These are phyloP conservation scores for Pituophis catenifer DNA, from an alignment of 2,113 vertebrate species.

Conservation along the genomic window DNA sequence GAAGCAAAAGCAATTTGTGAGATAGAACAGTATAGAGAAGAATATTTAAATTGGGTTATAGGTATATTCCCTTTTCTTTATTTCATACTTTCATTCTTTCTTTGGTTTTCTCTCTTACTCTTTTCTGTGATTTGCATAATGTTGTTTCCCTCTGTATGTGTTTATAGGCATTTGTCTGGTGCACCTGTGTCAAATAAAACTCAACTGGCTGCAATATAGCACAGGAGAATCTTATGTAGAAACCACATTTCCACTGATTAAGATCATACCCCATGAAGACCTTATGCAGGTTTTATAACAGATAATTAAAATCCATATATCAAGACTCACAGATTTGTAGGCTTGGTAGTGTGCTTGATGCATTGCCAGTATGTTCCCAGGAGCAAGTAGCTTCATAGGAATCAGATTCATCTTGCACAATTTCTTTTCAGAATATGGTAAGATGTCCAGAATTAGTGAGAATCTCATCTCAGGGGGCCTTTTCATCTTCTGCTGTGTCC, in stretches of 20 bases:
- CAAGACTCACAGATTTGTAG: background rate
- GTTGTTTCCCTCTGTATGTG: background rate
- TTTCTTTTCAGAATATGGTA: background rate
- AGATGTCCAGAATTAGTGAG: conserved; percentile 7
- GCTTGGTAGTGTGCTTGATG: conserved; percentile 13
- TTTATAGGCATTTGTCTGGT: background rate
- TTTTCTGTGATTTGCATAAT: background rate
- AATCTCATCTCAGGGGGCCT: conserved; percentile 34
- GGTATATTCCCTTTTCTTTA: background rate
- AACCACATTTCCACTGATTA: background rate
- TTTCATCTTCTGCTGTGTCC: conserved; percentile 47
- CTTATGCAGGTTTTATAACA: background rate
- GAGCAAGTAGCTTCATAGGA: conserved; percentile 19
- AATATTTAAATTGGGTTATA: background rate
- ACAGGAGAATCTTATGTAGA: background rate
- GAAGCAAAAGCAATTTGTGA: background rate
- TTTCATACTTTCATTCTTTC: background rate
- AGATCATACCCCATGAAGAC: background rate
- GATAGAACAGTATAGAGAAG: background rate
- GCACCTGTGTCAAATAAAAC: background rate
- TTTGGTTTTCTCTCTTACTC: background rate
- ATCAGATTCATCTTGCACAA: background rate
- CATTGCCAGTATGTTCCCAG: background rate
- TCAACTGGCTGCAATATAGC: background rate
- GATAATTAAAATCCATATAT: background rate